These are phyloP conservation scores for Hapalemur alaotrensis DNA, from an alignment of 2,797 vertebrate genomes.

Conservation along the genomic window DNA sequence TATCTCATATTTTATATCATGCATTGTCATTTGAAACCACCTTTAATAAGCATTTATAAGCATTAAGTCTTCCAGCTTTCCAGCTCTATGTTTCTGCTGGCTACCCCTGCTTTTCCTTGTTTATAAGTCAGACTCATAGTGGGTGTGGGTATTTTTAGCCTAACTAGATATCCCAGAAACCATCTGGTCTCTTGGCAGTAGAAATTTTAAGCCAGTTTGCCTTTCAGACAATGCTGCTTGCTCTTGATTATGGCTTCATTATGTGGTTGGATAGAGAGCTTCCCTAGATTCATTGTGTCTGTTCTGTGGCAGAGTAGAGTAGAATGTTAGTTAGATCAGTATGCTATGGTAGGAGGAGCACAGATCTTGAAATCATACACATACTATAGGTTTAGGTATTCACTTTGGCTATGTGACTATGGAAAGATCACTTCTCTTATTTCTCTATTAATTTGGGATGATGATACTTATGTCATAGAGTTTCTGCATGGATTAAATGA, in stretches of 20 bases:
- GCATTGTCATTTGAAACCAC: background rate
- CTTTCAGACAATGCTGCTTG: conserved; percentile 52
- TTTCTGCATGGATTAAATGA: background rate
- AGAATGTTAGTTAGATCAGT: background rate
- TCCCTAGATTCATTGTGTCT: background rate
- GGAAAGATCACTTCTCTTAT: background rate
- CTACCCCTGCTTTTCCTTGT: conserved; percentile 51
- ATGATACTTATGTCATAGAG: background rate
- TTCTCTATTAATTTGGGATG: background rate
- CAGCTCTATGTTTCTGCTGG: conserved; percentile 42
- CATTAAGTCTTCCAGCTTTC: conserved; percentile 21
- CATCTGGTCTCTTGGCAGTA: conserved; percentile 58
- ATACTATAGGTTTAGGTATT: background rate
- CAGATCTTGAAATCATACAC: background rate
- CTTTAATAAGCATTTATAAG: conserved; percentile 30
- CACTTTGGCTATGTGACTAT: background rate
- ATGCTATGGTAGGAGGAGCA: background rate
- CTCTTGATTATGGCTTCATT: conserved; percentile 44
- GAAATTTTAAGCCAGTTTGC: conserved; percentile 55
- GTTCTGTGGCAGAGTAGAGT: background rate
- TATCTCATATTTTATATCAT: background rate
- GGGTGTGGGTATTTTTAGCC: conserved; percentile 55
- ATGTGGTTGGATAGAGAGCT: conserved; percentile 28
- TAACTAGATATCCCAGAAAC: conserved; percentile 54
- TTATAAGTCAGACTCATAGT: conserved; percentile 43